phyloP scores from a whole-genome alignment of 2,888 invertebrate species.

The Limnephilus marmoratus region DNA sequence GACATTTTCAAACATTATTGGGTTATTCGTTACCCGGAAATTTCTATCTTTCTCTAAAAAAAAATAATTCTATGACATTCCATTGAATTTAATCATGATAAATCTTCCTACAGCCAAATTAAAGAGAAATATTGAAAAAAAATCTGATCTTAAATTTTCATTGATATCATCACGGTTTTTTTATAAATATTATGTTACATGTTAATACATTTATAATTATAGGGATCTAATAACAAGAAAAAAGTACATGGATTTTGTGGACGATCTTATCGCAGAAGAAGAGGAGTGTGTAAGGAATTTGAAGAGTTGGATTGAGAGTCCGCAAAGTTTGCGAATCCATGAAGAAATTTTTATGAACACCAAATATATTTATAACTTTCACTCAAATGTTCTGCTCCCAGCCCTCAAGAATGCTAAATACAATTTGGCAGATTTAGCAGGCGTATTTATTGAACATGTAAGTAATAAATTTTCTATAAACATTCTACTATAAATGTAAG shows the following conservation, averaged over 20 bases:
- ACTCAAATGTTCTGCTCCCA: not conserved
- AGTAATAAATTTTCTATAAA: not conserved
- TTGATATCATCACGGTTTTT: not conserved
- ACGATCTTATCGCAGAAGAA: not conserved
- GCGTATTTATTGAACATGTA: not conserved
- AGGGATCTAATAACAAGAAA: not conserved
- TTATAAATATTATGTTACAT: not conserved
- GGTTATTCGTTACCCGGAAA: too few species aligned
- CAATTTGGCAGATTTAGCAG: not conserved
- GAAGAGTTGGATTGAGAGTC: not conserved
- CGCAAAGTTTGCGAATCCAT: not conserved
- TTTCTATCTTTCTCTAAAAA: too few species aligned
- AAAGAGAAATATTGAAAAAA: not conserved
- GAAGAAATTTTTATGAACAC: not conserved
- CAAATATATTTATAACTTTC: not conserved
- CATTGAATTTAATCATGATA: not conserved
- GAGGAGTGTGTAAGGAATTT: not conserved
- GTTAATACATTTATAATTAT: not conserved
- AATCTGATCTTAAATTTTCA: too few species aligned
- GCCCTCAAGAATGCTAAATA: not conserved
- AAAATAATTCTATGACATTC: not conserved
- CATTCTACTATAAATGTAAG: not conserved
- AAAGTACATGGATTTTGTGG: not conserved
- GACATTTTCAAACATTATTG: too few species aligned
- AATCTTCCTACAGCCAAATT: not conserved